A percentile compares a stretch with the other conserved stretches of the same genome.
Evolutionary conservation across 2,797 vertebrate genomes (phyloP).

Genomic region (Siniperca scherzeri): DNA sequence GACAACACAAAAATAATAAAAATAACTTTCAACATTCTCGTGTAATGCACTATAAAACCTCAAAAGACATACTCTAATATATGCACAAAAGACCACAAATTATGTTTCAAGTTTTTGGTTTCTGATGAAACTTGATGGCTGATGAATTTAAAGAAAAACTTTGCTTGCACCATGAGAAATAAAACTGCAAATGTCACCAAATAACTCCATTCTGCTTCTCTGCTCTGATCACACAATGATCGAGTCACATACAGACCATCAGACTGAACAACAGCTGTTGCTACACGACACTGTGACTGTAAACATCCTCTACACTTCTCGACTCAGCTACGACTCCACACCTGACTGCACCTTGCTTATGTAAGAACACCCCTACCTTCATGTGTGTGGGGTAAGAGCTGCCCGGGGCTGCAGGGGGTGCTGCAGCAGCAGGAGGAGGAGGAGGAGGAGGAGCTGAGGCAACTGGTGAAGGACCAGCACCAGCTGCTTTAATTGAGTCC

Average conservation of each 20-base stretch:
- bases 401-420: constrained; percentile 86
- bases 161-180: neutral
- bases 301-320: constrained; percentile 1
- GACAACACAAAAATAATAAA: neutral
- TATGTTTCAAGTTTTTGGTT: neutral
- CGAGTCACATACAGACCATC: neutral
- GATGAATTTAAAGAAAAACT: neutral
- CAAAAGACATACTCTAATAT: neutral
- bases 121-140: too few species aligned
- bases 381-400: constrained; percentile 94
- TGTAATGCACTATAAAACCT: neutral
- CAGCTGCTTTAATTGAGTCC: constrained; percentile 83
- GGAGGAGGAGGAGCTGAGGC: constrained; percentile 75
- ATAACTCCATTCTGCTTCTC: neutral
- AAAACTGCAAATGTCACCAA: neutral
- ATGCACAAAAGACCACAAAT: neutral
- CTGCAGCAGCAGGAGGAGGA: constrained; percentile 60
- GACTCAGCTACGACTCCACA: neutral
- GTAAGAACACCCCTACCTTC: constrained; percentile 84
- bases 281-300: neutral
- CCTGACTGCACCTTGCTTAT: neutral
- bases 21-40: neutral
- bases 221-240: neutral
- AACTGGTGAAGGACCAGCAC: constrained; percentile 77
- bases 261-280: neutral